Base-by-base conservation (phyloP, 35 echinoderm and acorn worm genomes). In the Hemicentrotus pulcherrimus region DNA sequence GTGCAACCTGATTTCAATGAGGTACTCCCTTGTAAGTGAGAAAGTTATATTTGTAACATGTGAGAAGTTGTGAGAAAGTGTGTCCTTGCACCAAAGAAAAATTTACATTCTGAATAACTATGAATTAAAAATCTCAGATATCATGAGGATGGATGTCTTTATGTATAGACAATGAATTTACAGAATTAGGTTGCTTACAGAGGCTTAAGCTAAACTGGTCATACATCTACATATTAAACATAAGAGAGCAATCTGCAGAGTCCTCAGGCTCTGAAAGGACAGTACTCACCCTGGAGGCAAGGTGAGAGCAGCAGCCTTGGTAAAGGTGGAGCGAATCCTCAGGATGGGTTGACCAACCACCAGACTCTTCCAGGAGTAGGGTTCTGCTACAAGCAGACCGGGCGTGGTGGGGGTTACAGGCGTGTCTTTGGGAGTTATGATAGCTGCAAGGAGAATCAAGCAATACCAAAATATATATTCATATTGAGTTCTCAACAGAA, bases 331-430 rank as follows among this genome's bases (percentile, higher is more conserved):
- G 31, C 98, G 96, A 22, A 99, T 98, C 52, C 98, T 96, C n/a
- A 99, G 89, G 24, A 98, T 95, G 15, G 98, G 98, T 61, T 99
- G 97, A 2, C 98, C 98, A 18, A 99, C 98, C 46, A 99, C 97
- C n/a, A 99, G 95, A 90, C 98, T 99, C 97, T 99, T 99, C 98
- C 98, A 99, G n/a, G 98, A 99, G 94, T 99, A 99, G 7, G 98
- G 98, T 32, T 99, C 98, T 60, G 98, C 98, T 48, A 99, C 98
- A 19, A 99, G 94, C 55, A 99, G 65, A 45, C 98, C 98, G 6
- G 98, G 96, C 18, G 95, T 94, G 32, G 95, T 95, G 0, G 97
- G 94, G 3, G 96, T 96, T 14, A 97, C 92, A 8, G 93, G 95
- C 12, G 89, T 96, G 45, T 96, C 97, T 92, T 96, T 96, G n/a